Evolutionary conservation across 2,888 invertebrate species (phyloP), one percentile per base, ranked within the genome.

Genomic region (Operophtera brumata): DNA sequence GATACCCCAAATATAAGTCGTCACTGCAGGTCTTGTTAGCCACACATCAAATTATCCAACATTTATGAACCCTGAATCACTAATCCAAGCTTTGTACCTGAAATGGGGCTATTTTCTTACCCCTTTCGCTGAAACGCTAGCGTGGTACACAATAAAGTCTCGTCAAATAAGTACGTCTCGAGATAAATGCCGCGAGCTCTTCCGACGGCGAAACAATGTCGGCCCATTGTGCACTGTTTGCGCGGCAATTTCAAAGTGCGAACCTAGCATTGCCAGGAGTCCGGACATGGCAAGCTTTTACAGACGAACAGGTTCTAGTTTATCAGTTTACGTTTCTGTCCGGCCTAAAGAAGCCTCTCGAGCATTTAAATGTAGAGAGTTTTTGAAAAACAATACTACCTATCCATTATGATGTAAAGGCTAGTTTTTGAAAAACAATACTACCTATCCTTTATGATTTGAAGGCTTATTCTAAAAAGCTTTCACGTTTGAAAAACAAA

Each of bases 131-230:
- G 71, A 73, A 75, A 75, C 77, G 75, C 75, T 71, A 62, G 72
- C 76, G 72, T 4, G 20, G 20, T 59, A 75, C 71, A 75, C 78
- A 78, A 80, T 79, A 74, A 75, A 79, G 74, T 75, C 72, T 73
- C 69, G 65, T 74, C 74, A 75, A 79, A 78, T 76, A 78, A 77
- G 77, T 69, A 70, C 64, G 72, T 63, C 49, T 49, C 37, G 69
- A 72, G 75, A 78, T 77, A 77, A 77, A 78, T 64, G 63, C 61
- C 44, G 57, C 44, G 56, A 59, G 66, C 58, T 54, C 58, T 57
- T 42, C 55, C 52, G 54, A 36, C 39, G 35, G 54, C 57, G 64
- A 63, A 70, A 74, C 75, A 76, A 75, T 76, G 66, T 65, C 62
- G 52, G 61, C 66, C 70, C 59, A 69, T 70, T 71, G 69, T 64